Conservation (phyloP, 2,113 vertebrate species). For the Grammomys surdaster region DNA sequence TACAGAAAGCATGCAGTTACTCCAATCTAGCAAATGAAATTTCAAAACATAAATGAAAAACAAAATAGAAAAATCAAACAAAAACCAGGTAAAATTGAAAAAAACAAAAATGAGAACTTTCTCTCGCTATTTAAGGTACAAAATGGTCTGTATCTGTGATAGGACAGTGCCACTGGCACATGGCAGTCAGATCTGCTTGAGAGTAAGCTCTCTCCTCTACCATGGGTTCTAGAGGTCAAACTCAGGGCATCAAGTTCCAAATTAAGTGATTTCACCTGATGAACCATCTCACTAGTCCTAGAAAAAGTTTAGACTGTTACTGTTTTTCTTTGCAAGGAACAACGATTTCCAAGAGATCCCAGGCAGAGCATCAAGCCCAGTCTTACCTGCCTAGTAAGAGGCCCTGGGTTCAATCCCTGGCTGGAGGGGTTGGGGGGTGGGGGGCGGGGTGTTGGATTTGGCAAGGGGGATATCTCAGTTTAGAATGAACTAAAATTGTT, state of each 20-base stretch:
- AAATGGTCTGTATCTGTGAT: conserved; percentile 10
- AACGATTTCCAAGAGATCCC: neutral
- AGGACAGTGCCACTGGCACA: neutral
- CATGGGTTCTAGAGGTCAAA: neutral
- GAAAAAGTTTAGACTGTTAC: neutral
- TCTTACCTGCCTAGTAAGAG: neutral
- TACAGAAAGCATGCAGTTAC: conserved; percentile 32
- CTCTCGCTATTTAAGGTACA: conserved; percentile 7
- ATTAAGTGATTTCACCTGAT: neutral
- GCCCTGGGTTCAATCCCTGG: neutral
- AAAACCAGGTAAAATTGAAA: neutral
- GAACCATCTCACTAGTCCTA: neutral
- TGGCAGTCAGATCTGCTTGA: neutral
- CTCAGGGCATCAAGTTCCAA: neutral
- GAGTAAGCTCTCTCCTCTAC: neutral
- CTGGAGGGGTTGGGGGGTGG: too few species aligned
- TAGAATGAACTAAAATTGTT: neutral
- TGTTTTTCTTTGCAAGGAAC: neutral
- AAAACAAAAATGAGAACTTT: neutral
- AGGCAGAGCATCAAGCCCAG: neutral
- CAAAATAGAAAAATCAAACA: neutral
- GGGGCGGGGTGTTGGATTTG: neutral
- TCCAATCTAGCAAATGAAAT: conserved; percentile 10
- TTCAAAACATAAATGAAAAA: conserved; percentile 28
- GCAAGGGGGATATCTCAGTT: neutral